A percentile compares a stretch with the other conserved stretches of the same genome.
phyloP scores from a whole-genome alignment of 2,888 invertebrate genomes.

The Anthrax anthrax region DNA sequence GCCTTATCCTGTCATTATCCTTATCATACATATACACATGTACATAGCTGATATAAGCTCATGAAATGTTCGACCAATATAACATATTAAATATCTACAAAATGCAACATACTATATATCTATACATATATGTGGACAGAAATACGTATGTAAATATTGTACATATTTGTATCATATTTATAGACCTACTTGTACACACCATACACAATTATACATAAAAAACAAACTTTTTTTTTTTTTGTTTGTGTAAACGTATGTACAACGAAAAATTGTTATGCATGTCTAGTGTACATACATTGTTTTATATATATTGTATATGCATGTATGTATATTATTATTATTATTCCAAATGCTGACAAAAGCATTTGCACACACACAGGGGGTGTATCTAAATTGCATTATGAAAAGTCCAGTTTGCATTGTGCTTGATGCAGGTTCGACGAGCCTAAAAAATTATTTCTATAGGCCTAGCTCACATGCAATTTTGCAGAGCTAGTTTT shows the following conservation, averaged over 20 bases:
- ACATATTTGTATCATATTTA: too few species aligned
- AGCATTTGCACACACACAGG: conserved; percentile 11
- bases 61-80: too few species aligned
- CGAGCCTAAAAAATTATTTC: conserved; percentile 14
- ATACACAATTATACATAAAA: not conserved
- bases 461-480: conserved; percentile 12
- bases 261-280: not conserved
- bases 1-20: not conserved
- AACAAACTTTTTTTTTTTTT: not conserved
- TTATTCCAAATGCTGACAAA: conserved; percentile 4
- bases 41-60: not conserved
- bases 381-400: conserved; percentile 14
- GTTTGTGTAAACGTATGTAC: not conserved
- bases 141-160: too few species aligned
- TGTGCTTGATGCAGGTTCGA: conserved; percentile 17
- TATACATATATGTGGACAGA: too few species aligned
- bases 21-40: not conserved
- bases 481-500: conserved; percentile 11
- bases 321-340: not conserved
- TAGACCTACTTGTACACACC: too few species aligned
- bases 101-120: too few species aligned
- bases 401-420: conserved; percentile 17
- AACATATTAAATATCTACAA: too few species aligned
- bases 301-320: not conserved
- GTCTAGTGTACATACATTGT: not conserved